Percentiles rank a stretch among this genome's conserved stretches.
phyloP scores from a whole-genome alignment of 2,888 invertebrate species.

The Buathra laborator region DNA sequence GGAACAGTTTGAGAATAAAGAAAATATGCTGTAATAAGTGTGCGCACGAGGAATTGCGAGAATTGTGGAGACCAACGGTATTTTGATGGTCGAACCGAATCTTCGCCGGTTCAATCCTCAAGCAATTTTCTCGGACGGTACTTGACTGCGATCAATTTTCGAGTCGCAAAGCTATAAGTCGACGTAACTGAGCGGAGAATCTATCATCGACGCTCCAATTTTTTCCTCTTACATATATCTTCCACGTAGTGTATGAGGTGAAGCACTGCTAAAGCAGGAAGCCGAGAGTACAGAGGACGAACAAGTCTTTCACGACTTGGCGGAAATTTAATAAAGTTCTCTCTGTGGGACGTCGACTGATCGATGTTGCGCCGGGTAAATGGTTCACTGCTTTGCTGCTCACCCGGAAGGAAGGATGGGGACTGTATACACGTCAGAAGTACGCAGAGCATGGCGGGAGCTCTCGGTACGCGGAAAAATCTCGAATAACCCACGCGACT shows the following conservation, averaged over 20 bases:
- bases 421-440: constrained; percentile 5
- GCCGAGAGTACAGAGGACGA: constrained; percentile 20
- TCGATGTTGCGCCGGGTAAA: constrained; percentile 65
- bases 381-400: constrained; percentile 43
- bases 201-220: constrained; percentile 45
- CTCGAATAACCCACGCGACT: constrained; percentile 33
- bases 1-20: constrained; percentile 45
- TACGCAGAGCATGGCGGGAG: constrained; percentile 11
- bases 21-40: constrained; percentile 26
- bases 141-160: constrained; percentile 1
- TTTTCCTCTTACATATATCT: constrained; percentile 18
- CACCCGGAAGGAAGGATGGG: constrained; percentile 9
- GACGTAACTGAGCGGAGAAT: constrained; percentile 6
- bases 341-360: constrained; percentile 56
- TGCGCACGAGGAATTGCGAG: not conserved
- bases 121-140: constrained; percentile 12
- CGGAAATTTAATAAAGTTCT: constrained; percentile 65
- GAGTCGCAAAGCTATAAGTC: constrained; percentile 14
- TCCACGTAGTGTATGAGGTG: constrained; percentile 7
- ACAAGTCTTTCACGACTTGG: constrained; percentile 39
- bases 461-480: constrained; percentile 48
- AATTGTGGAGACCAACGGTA: not conserved
- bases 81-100: constrained; percentile 2
- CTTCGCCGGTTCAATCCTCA: not conserved
- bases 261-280: constrained; percentile 14